Conservation (phyloP, 2,888 invertebrate species). For the Eupithecia vulgata region DNA sequence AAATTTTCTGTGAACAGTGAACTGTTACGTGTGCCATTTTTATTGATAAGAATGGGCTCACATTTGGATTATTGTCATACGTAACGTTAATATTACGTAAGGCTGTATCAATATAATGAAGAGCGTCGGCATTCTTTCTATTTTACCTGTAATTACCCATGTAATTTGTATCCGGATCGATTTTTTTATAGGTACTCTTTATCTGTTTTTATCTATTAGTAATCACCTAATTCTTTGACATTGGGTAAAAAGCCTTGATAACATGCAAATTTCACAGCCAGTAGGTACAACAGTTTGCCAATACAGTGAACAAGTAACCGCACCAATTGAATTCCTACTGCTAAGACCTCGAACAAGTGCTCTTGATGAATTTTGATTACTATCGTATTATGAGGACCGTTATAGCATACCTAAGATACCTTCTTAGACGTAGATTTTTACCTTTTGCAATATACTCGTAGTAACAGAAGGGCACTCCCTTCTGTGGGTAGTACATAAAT, state of each 20-base stretch:
- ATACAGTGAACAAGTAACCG: constrained; percentile 45
- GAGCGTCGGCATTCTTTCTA: background rate
- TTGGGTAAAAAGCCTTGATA: constrained; percentile 55
- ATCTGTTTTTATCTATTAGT: background rate
- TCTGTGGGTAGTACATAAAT: background rate
- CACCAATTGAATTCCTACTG: constrained; percentile 43
- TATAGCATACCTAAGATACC: constrained; percentile 3
- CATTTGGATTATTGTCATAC: constrained; percentile 6
- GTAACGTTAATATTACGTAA: constrained; percentile 4
- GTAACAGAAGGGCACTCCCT: background rate
- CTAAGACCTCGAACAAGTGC: constrained; percentile 48
- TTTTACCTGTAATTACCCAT: too few species aligned
- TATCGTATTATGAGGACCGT: constrained; percentile 18
- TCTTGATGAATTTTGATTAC: constrained; percentile 47
- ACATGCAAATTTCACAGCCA: constrained; percentile 54
- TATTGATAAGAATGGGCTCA: constrained; percentile 10
- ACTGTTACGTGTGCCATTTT: constrained; percentile 44
- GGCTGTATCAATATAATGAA: constrained; percentile 27
- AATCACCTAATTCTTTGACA: background rate
- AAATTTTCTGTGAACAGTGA: constrained; percentile 52
- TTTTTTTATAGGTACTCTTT: background rate
- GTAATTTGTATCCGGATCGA: constrained; percentile 5
- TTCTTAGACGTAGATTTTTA: background rate
- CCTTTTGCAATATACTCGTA: background rate
- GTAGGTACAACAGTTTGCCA: constrained; percentile 48